Conservation (phyloP, 2,888 invertebrate species). For the Nymphalis urticae region DNA sequence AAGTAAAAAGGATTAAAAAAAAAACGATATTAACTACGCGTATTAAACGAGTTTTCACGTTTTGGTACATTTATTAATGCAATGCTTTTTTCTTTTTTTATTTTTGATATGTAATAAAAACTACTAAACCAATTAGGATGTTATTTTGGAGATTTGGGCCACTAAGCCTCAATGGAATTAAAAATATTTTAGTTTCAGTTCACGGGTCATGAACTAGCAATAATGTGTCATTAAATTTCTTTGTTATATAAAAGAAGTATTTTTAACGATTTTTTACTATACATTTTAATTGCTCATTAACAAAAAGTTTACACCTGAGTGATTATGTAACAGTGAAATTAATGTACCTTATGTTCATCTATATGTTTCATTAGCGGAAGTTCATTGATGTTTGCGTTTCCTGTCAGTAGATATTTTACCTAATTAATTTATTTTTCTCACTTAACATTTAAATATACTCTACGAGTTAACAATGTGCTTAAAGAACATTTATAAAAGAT, state of each 20-base stretch:
- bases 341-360: conserved; percentile 5
- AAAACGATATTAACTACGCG: not conserved
- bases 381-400: conserved; percentile 3
- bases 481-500: conserved; percentile 8
- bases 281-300: conserved; percentile 8
- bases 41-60: conserved; percentile 23
- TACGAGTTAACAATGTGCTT: not conserved
- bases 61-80: conserved; percentile 26
- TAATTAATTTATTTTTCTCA: not conserved
- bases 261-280: not conserved
- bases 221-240: not conserved
- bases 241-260: not conserved
- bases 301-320: not conserved
- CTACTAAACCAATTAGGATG: no score
- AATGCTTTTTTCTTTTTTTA: conserved; percentile 20
- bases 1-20: not conserved
- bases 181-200: not conserved
- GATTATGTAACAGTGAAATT: not conserved
- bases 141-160: no score
- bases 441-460: not conserved
- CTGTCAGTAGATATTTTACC: not conserved
- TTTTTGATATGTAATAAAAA: no score
- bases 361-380: conserved; percentile 14
- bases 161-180: not conserved
- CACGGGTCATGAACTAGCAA: not conserved